Percentiles rank a stretch among this genome's conserved stretches.
Conservation (phyloP, 2,113 vertebrate genomes). For the Anser brachyrhynchus region DNA sequence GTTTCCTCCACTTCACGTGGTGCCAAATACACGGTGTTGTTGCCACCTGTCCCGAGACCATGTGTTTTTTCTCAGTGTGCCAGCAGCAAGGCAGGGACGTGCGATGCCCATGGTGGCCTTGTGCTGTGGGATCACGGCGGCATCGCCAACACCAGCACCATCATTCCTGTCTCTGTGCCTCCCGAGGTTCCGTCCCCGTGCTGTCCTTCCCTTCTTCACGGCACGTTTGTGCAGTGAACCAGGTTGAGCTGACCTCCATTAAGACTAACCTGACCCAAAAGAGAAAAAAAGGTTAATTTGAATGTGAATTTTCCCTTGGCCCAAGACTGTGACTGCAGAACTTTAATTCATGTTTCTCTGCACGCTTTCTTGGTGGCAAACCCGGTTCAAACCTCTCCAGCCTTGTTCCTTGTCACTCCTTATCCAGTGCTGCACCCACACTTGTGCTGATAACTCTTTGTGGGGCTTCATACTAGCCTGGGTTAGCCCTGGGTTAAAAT, state of each 20-base stretch:
- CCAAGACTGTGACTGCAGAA: not conserved
- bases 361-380: not conserved
- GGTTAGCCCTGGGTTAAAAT: not conserved
- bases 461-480: not conserved
- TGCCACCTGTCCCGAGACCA: fast-evolving
- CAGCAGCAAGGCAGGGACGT: fast-evolving
- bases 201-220: not conserved
- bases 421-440: not conserved
- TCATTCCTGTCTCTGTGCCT: not conserved
- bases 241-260: constrained; percentile 6
- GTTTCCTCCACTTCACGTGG: fast-evolving
- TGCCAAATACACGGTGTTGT: not conserved
- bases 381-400: not conserved
- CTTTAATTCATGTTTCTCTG: not conserved
- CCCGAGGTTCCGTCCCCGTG: not conserved
- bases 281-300: not conserved
- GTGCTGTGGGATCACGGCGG: not conserved
- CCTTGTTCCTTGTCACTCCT: not conserved
- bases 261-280: not conserved
- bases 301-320: not conserved
- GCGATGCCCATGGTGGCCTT: fast-evolving
- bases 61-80: not conserved
- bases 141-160: fast-evolving
- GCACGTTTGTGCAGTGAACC: not conserved
- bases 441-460: not conserved